A percentile compares a stretch with the other conserved stretches of the same genome.
These are phyloP conservation scores for Chelonus insularis DNA, from an alignment of 1,140 invertebrate species.

Conservation along the genomic window DNA sequence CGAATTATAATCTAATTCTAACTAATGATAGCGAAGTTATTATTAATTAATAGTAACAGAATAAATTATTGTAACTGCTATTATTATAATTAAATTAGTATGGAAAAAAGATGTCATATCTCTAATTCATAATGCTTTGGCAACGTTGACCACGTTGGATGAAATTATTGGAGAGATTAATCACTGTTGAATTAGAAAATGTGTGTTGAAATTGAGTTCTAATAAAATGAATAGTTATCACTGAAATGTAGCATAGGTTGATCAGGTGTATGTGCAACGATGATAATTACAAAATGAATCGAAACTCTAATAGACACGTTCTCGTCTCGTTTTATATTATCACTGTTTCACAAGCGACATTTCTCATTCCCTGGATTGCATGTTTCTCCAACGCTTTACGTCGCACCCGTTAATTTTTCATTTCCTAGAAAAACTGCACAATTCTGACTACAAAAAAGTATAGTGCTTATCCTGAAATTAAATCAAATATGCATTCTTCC, in stretches of 20 bases:
- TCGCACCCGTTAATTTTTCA: constrained; percentile 14
- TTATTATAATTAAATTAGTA: too few species aligned
- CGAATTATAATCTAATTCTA: too few species aligned
- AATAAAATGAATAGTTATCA: constrained; percentile 12
- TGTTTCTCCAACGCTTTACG: constrained; percentile 1
- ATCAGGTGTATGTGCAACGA: background rate
- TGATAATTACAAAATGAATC: constrained; percentile 11
- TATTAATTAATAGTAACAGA: too few species aligned
- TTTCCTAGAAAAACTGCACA: constrained; percentile 1
- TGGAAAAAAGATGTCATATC: too few species aligned
- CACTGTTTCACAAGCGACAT: constrained; percentile 1
- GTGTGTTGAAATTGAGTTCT: background rate
- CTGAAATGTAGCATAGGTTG: constrained; percentile 7
- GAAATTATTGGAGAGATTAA: too few species aligned
- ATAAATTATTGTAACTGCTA: too few species aligned
- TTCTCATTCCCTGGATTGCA: constrained; percentile 8
- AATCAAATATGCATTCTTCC: constrained; percentile 1
- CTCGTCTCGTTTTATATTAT: background rate
- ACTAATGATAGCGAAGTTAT: too few species aligned
- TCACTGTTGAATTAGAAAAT: too few species aligned
- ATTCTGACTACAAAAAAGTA: background rate
- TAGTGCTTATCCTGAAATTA: background rate
- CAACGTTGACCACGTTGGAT: too few species aligned
- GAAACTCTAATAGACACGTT: constrained; percentile 7
- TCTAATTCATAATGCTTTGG: too few species aligned